Conservation (phyloP, 2,797 vertebrate species). For the Hydrolagus colliei region DNA sequence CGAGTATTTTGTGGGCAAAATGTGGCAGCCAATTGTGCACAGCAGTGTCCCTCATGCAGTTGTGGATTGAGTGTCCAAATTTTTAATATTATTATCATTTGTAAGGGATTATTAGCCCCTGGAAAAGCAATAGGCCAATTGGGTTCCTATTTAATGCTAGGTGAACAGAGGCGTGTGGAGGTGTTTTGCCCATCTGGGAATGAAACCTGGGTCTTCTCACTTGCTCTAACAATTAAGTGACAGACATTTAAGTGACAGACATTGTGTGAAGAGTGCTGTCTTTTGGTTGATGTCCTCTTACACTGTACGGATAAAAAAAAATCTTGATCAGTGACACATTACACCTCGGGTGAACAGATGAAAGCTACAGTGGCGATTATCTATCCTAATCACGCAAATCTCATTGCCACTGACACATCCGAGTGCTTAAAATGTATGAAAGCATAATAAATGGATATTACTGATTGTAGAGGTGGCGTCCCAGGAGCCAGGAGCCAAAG, state of each 20-base stretch:
- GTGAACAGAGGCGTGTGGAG: no score
- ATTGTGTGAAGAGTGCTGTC: neutral
- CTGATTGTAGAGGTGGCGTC: neutral
- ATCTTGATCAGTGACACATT: neutral
- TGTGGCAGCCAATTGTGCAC: no score
- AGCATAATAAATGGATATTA: slow-evolving; percentile 26
- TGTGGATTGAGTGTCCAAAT: no score
- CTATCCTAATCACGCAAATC: slow-evolving; percentile 9
- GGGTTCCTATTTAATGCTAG: no score
- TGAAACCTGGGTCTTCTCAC: no score
- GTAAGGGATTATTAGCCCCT: no score
- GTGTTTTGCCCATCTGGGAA: no score
- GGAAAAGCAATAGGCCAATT: no score
- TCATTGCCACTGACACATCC: slow-evolving; percentile 19
- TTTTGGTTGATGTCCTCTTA: neutral
- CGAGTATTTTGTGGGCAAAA: no score
- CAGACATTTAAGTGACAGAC: neutral
- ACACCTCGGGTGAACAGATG: neutral
- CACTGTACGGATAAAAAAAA: neutral
- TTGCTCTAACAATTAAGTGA: neutral
- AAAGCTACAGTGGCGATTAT: neutral
- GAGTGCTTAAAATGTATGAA: slow-evolving; percentile 18
- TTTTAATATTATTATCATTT: no score
- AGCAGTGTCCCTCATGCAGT: no score
- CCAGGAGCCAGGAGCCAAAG: slow-evolving; percentile 14